Evolutionary conservation across 2,797 vertebrate genomes (phyloP), one percentile per base, ranked within the genome.

Genomic region (Astyanax mexicanus): DNA sequence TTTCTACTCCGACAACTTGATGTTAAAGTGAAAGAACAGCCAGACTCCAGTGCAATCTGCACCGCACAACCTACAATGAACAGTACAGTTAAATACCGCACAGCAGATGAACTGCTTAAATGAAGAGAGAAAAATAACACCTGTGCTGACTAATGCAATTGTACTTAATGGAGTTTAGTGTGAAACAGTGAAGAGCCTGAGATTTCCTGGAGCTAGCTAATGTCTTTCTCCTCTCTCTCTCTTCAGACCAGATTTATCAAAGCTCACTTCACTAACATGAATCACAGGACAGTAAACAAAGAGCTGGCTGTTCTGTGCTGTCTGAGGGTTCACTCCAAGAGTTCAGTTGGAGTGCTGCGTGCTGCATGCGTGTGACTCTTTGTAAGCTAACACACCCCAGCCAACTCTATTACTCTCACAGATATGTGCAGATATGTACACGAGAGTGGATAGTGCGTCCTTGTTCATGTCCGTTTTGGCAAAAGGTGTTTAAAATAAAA

Each of bases 371-470:
- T 35, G 21, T 55, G 47, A 32, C n/a, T 37, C 21, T 44, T 40
- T 23, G 12, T 32, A 51, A 42, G 23, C 42, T 23, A 61, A 68
- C 35, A 62, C 27, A 72, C n/a, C 62, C 69, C 70, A 73, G 42
- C 73, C 71, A 58, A 68, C 47, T 68, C 55, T 42, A 57, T 19
- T 60, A 45, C 42, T 72, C 77, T 75, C 54, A n/a, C n/a, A n/a
- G n/a, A n/a, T n/a, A n/a, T n/a, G n/a, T 67, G 23, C n/a, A 73
- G 62, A 69, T n/a, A n/a, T n/a, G n/a, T n/a, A n/a, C n/a, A n/a
- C n/a, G n/a, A n/a, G n/a, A n/a, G n/a, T n/a, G n/a, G n/a, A n/a
- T n/a, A n/a, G n/a, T n/a, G n/a, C n/a, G n/a, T n/a, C n/a, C n/a
- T n/a, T n/a, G n/a, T n/a, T n/a, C n/a, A n/a, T n/a, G n/a, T n/a